Percentiles rank a stretch among this genome's conserved stretches.
Conservation (phyloP, 2,888 invertebrate species). For the Protula sp. region DNA sequence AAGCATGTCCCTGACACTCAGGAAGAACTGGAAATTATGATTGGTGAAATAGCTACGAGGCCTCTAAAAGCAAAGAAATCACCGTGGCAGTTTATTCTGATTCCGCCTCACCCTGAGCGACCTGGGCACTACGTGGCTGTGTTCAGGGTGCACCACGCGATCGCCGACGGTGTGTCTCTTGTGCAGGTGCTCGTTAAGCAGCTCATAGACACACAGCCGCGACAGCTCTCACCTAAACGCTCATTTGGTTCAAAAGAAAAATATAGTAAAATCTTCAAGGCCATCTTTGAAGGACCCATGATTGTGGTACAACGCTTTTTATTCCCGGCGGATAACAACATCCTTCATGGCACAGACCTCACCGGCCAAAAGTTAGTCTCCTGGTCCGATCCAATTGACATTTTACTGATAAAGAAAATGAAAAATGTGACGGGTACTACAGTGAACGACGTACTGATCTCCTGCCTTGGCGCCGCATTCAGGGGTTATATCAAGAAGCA, state of each 20-base stretch:
- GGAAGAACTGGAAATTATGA: constrained; percentile 6
- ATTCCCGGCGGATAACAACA: constrained; percentile 10
- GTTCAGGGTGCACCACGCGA: constrained; percentile 18
- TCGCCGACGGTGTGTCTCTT: constrained; percentile 23
- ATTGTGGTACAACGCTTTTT: constrained; percentile 13
- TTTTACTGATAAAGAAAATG: constrained; percentile 20
- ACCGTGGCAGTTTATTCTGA: constrained; percentile 16
- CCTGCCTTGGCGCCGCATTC: constrained; percentile 20
- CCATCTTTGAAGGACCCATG: constrained; percentile 10
- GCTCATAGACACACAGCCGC: constrained; percentile 15
- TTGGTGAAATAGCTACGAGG: constrained; percentile 14
- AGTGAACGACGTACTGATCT: constrained; percentile 25
- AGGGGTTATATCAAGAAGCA: constrained; percentile 12
- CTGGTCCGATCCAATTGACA: constrained; percentile 19
- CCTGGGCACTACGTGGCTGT: constrained; percentile 1
- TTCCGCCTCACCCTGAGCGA: not conserved
- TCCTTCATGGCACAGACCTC: constrained; percentile 17
- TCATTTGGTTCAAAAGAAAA: constrained; percentile 11
- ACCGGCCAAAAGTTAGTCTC: constrained; percentile 14
- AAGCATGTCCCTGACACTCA: not conserved
- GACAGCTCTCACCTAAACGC: not conserved
- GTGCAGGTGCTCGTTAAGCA: constrained; percentile 11
- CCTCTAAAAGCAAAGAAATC: constrained; percentile 8
- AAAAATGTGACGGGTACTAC: constrained; percentile 19
- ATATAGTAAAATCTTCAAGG: constrained; percentile 5